These are phyloP conservation scores for Amphiprion ocellaris DNA, from an alignment of 2,113 vertebrate species.

Conservation along the genomic window DNA sequence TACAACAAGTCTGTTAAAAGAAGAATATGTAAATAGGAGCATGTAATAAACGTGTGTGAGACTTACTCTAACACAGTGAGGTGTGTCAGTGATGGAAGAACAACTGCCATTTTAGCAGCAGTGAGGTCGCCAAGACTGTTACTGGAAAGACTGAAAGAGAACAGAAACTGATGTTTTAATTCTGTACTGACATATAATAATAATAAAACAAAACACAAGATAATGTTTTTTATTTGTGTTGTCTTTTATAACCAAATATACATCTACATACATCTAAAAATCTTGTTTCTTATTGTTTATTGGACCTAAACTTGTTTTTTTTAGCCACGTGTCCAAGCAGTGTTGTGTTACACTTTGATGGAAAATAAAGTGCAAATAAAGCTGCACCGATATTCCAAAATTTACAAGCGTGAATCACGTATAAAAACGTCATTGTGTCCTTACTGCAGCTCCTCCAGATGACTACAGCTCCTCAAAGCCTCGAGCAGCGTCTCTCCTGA, in stretches of 20 bases:
- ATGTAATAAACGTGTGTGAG: background rate
- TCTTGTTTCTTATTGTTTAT: no score
- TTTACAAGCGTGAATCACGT: background rate
- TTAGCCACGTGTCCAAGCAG: no score
- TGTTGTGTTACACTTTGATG: no score
- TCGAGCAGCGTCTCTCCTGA: constrained; percentile 83
- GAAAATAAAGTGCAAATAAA: no score
- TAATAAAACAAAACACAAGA: no score
- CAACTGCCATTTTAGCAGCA: constrained; percentile 79
- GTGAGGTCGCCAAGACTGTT: constrained; percentile 83
- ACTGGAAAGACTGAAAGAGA: constrained; percentile 82
- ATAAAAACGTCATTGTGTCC: constrained; percentile 21
- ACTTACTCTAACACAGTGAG: constrained; percentile 89
- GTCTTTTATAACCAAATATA: no score
- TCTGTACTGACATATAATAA: background rate
- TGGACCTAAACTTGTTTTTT: no score
- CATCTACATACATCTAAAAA: no score
- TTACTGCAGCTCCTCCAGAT: constrained; percentile 89
- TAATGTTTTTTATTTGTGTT: no score
- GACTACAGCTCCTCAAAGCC: constrained; percentile 79
- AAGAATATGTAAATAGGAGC: background rate
- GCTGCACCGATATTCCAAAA: background rate
- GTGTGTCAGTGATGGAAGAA: constrained; percentile 74
- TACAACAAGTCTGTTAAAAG: background rate
- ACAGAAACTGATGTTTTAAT: background rate